Evolutionary conservation across 2,113 vertebrate genomes (phyloP).

Genomic region (Choloepus hoffmanni): DNA sequence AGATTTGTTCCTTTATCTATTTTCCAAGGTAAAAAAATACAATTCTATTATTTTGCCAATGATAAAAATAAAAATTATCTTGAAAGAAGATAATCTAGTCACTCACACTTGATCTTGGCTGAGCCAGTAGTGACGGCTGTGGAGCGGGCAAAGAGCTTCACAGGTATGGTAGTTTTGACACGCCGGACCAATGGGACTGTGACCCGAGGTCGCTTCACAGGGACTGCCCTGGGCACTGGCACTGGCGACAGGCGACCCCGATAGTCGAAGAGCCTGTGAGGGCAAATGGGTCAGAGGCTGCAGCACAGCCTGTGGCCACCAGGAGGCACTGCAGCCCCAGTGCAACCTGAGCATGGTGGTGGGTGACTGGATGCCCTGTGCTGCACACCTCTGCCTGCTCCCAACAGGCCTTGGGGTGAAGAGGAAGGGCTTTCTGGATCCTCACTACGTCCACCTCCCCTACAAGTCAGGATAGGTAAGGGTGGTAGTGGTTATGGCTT

Average conservation of each 20-base stretch:
- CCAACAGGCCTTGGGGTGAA: not conserved
- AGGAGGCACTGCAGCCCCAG: constrained; percentile 66
- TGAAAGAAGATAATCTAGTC: not conserved
- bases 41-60: constrained; percentile 73
- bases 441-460: constrained; percentile 11
- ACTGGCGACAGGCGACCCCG: constrained; percentile 91
- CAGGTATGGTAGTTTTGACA: constrained; percentile 92
- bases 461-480: not conserved
- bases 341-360: not conserved
- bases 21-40: constrained; percentile 73
- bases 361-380: not conserved
- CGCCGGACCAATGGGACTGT: constrained; percentile 93
- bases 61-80: constrained; percentile 49
- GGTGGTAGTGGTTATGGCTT: not conserved
- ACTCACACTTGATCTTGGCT: constrained; percentile 92
- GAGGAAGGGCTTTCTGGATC: not conserved
- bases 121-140: constrained; percentile 89
- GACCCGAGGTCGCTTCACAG: constrained; percentile 92
- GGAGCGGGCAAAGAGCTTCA: constrained; percentile 91
- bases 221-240: constrained; percentile 91
- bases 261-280: constrained; percentile 92
- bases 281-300: constrained; percentile 28
- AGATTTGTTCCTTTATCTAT: constrained; percentile 77
- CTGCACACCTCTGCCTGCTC: not conserved
- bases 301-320: constrained; percentile 64